Base-by-base conservation (phyloP, 2,888 invertebrate genomes). In the Ophion costatus region DNA sequence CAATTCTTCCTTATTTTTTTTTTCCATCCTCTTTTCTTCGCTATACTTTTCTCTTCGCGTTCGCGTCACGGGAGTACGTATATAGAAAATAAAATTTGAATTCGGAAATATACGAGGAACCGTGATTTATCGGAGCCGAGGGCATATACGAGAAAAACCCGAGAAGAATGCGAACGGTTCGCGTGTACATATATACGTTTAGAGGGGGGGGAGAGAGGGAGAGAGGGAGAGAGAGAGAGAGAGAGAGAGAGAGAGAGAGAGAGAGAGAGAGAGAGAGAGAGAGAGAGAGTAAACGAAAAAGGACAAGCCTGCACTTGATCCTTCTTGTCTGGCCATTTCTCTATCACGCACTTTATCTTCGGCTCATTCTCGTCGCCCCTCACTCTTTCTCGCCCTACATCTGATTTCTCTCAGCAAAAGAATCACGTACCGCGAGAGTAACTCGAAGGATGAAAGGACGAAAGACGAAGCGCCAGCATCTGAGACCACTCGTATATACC, bases 71-170 rank as follows among this genome's bases (percentile, higher is more conserved):
- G 38, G 45, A 59, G 79, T 80, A 71, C 71, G 70, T 67, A 29
- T 61, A 75, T 77, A 73, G 80, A 85, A 80, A 85, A 80, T 67
- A 85, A 85, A 85, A 85, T 85, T 85, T 85, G 79, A 82, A 85
- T 82, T 82, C 73, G 63, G 63, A 73, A 82, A 80, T 82, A 85
- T 82, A 82, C 82, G 79, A 75, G 29, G 69, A 42, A 64, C 79
- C 76, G 79, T 82, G 85, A 85, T 85, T 85, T 84, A 84, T 64
- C 63, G 67, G 29, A 63, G 61, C 51, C 57, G 24, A 57, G 56
- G 63, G 83, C 56, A 67, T 56, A 38, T 5, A 22, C 59, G 67
- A 38, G 67, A 63, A 22, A 45, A 70, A 74, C 45, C 57, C 6
- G 45, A 45, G 64, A 63, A 63, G 69, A 75, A 85, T 79, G 78